Percentiles rank a stretch among this genome's conserved stretches.
Conservation (phyloP, 2,888 invertebrate species). For the Nemurella pictetii region DNA sequence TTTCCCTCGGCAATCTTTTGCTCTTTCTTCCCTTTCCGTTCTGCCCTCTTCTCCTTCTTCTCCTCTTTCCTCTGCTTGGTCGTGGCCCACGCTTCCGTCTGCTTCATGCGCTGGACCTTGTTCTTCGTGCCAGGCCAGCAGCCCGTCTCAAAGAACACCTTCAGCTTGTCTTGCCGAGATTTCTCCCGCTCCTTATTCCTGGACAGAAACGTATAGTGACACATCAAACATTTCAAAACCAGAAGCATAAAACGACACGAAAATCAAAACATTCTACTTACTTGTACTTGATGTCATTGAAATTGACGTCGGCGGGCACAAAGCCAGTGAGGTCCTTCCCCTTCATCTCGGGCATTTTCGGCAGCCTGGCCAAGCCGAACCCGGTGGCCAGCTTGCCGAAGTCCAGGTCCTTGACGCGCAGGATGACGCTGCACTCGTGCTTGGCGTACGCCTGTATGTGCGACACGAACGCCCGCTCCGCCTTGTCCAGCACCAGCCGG, state of each 20-base stretch:
- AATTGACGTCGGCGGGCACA: constrained; percentile 63
- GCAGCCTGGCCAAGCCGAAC: constrained; percentile 88
- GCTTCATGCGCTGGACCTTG: constrained; percentile 55
- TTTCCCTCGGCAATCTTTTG: constrained; percentile 49
- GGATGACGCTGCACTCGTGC: constrained; percentile 90
- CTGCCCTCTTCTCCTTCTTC: constrained; percentile 63
- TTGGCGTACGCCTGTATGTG: constrained; percentile 92
- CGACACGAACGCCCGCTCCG: constrained; percentile 91
- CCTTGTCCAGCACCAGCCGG: constrained; percentile 81
- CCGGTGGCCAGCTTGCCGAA: constrained; percentile 81
- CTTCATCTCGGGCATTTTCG: constrained; percentile 93
- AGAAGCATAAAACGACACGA: too few species aligned
- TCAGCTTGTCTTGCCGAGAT: constrained; percentile 70
- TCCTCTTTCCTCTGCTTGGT: constrained; percentile 72
- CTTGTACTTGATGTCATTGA: constrained; percentile 74
- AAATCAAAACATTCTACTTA: constrained; percentile 39
- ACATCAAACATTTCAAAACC: neutral
- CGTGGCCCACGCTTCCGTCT: constrained; percentile 77
- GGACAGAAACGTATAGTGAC: neutral
- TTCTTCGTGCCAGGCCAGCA: constrained; percentile 70
- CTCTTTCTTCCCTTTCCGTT: constrained; percentile 62
- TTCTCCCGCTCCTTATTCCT: constrained; percentile 62
- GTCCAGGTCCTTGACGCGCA: constrained; percentile 86
- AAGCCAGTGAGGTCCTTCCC: constrained; percentile 62
- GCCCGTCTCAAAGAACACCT: constrained; percentile 72